Percentiles rank a stretch among this genome's conserved stretches.
Conservation (phyloP, 2,113 vertebrate species). For the Oenanthe oenanthe region DNA sequence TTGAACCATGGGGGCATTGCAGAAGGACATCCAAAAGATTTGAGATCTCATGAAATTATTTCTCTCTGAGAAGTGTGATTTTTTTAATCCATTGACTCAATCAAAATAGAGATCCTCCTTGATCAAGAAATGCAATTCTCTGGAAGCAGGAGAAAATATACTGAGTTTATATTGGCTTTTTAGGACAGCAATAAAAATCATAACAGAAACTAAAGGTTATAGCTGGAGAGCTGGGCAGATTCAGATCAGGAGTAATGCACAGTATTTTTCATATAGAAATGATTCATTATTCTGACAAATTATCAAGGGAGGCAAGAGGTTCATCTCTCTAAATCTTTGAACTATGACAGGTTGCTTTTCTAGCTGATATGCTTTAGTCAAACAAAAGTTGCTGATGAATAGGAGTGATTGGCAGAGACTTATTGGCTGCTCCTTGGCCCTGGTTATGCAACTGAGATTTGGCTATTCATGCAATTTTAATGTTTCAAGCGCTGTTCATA, state of each 20-base stretch:
- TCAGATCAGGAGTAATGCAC: not conserved
- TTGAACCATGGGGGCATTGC: not conserved
- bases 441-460: conserved; percentile 25
- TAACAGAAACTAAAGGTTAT: not conserved
- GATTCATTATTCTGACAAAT: conserved; percentile 40
- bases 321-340: conserved; percentile 18
- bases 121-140: not conserved
- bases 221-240: not conserved
- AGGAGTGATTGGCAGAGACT: conserved; percentile 37
- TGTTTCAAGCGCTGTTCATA: not conserved
- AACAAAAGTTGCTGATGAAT: conserved; percentile 56
- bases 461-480: conserved; percentile 39
- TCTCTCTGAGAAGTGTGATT: not conserved
- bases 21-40: not conserved
- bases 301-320: conserved; percentile 23
- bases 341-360: conserved; percentile 44
- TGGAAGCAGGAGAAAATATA: not conserved
- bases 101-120: not conserved
- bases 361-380: conserved; percentile 42
- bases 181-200: not conserved
- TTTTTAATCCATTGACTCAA: not conserved
- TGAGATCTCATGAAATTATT: not conserved
- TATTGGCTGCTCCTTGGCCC: conserved; percentile 41
- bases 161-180: not conserved
- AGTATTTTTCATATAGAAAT: conserved; percentile 32